Conservation (phyloP, 2,888 invertebrate genomes). For the Conus canariensis region DNA sequence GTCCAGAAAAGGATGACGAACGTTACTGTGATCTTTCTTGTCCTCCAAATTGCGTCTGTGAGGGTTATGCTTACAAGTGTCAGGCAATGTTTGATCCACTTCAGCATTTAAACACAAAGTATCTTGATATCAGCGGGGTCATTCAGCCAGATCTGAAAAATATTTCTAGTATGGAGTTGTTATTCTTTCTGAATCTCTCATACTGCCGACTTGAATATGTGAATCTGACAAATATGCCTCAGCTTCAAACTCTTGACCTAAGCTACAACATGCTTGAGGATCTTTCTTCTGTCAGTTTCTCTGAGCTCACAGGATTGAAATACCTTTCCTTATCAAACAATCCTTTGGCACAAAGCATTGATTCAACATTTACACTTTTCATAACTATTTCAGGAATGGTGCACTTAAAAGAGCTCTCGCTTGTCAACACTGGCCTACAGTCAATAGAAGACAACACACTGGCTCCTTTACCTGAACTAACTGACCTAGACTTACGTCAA, state of each 20-base stretch:
- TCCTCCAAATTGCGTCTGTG: conserved; percentile 39
- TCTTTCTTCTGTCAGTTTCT: neutral
- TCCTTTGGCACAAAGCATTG: neutral
- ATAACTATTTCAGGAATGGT: neutral
- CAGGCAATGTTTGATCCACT: neutral
- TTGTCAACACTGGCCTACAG: neutral
- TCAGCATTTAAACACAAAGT: conserved; percentile 5
- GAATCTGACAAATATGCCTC: conserved; percentile 1
- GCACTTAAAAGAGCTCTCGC: conserved; percentile 23
- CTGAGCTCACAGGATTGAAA: conserved; percentile 25
- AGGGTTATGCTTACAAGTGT: conserved; percentile 34
- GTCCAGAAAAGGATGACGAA: conserved; percentile 48
- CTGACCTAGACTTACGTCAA: conserved; percentile 33
- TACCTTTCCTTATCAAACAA: conserved; percentile 35
- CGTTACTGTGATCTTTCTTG: conserved; percentile 30
- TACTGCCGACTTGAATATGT: conserved; percentile 4
- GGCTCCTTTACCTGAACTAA: conserved; percentile 18
- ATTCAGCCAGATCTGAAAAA: neutral
- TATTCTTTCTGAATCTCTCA: conserved; percentile 42
- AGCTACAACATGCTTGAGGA: conserved; percentile 28
- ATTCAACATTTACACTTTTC: neutral
- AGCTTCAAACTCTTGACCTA: conserved; percentile 39
- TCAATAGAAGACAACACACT: conserved; percentile 25
- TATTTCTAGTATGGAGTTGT: conserved; percentile 10
- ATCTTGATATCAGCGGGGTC: conserved; percentile 29